Evolutionary conservation across 23 tunicate species (phyloP).

Genomic region (Styela clava): DNA sequence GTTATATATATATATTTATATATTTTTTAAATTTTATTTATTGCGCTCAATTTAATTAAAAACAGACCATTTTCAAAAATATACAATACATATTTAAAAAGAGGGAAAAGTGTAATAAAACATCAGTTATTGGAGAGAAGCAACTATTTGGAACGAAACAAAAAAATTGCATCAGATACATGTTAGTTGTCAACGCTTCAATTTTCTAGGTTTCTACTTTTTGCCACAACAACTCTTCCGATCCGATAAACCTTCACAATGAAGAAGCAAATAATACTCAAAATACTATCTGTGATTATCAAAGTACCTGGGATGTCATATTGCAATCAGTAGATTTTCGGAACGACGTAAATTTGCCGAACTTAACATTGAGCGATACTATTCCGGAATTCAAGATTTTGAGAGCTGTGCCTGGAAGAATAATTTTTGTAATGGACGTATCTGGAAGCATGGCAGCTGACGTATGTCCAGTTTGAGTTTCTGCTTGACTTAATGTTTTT

Average conservation of each 20-base stretch:
- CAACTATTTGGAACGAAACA: too few relatives aligned
- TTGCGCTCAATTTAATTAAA: too few relatives aligned
- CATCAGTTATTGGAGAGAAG: too few relatives aligned
- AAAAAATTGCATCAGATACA: too few relatives aligned
- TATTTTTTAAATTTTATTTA: too few relatives aligned
- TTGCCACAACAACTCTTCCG: constrained; percentile 41
- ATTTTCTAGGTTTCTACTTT: constrained; percentile 32
- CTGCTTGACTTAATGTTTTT: too few relatives aligned
- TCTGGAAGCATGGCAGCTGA: constrained; percentile 54
- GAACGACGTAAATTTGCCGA: constrained; percentile 13
- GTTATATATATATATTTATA: too few relatives aligned
- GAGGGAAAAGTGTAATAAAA: too few relatives aligned
- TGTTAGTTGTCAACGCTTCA: too few relatives aligned
- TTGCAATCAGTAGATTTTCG: constrained; percentile 37
- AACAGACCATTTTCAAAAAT: too few relatives aligned
- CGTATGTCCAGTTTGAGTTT: too few relatives aligned
- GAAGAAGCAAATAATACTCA: constrained; percentile 36
- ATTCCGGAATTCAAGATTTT: constrained; percentile 28
- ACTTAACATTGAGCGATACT: constrained; percentile 1
- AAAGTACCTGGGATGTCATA: constrained; percentile 51
- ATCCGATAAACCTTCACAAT: constrained; percentile 32
- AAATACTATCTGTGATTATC: constrained; percentile 26
- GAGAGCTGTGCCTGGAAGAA: constrained; percentile 7
- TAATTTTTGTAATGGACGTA: constrained; percentile 39
- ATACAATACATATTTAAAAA: too few relatives aligned